Evolutionary conservation across 2,888 invertebrate genomes (phyloP), one percentile per base, ranked within the genome.

Genomic region (Meliscaeva auricollis): DNA sequence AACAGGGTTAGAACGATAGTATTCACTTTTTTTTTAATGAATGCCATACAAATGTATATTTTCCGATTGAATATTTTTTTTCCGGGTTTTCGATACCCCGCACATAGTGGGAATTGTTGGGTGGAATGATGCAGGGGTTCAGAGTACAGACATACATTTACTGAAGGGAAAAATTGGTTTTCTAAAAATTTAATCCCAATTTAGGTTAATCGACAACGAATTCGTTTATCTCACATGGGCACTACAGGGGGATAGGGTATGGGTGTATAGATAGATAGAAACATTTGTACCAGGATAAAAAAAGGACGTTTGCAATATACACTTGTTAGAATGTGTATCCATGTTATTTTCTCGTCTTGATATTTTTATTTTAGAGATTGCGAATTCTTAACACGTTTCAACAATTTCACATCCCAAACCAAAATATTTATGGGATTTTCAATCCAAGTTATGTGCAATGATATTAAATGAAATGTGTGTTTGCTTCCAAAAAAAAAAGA

Each of bases 361-460:
- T 17, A 32, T 60, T 60, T 73, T 20, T 41, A 30, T 64, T 73
- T 35, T 54, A 32, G 72, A 83, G 85, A 88, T 88, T 88, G 87
- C 26, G 68, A 80, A 88, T 85, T 85, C 88, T 74, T 83, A 87
- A 84, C 88, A 88, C 87, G 88, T 88, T 88, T 87, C 75, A 81
- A 88, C 87, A 87, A 87, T 87, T 88, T 87, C 84, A 66, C 84
- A 66, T 88, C 82, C 75, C 76, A 46, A 72, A 73, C 80, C 85
- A 85, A 81, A 77, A 85, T 85, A 85, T 85, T 85, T 85, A 85
- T 80, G 80, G 73, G 72, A 48, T 69, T 80, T 85, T 81, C 80
- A 85, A 85, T 80, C 76, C 75, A 73, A 85, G 85, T 85, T 85
- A 85, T 85, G 85, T 80, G 76, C 85, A 85, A 85, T 85, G 73